phyloP scores from a whole-genome alignment of 2,113 vertebrate genomes.

The cattle (Bos taurus) region ARS-UCD2.0 NC_037347.1:33314501-33315000 shows the following conservation, averaged over 20 bases:
- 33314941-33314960: background rate
- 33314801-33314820: background rate
- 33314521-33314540: background rate
- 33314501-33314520: background rate
- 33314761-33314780: background rate
- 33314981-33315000: background rate
- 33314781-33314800: background rate
- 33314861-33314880: background rate
- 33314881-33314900: background rate
- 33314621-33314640: background rate
- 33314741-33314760: background rate
- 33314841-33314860: background rate
- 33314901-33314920: background rate
- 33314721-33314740: background rate
- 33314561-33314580: background rate
- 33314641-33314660: background rate
- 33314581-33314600: background rate
- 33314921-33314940: background rate
- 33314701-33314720: background rate
- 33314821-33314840: background rate
- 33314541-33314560: background rate
- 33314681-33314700: background rate
- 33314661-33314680: background rate
- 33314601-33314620: background rate
- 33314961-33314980: background rate